A percentile compares a stretch with the other conserved stretches of the same genome.
These are phyloP conservation scores for Channa striata DNA, from an alignment of 2,797 vertebrate genomes.

Conservation along the genomic window DNA sequence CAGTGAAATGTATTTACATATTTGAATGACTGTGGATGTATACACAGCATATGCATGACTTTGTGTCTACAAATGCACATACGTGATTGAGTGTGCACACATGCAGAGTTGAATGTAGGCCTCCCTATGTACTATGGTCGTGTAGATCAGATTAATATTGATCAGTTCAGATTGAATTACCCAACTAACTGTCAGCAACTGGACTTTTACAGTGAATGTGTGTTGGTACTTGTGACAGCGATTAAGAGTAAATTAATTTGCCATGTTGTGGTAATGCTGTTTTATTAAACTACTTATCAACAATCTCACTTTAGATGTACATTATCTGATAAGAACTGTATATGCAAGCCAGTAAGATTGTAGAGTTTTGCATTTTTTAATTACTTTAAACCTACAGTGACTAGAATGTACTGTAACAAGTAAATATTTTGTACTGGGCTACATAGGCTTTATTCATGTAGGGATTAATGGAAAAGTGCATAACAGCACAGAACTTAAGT, in stretches of 20 bases:
- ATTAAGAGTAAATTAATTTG: conserved; percentile 40
- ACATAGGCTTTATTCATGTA: neutral
- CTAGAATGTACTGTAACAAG: neutral
- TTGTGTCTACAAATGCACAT: conserved; percentile 17
- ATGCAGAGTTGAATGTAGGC: neutral
- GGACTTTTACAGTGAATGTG: neutral
- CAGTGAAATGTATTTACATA: conserved; percentile 21
- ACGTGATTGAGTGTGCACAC: neutral
- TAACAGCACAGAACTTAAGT: neutral
- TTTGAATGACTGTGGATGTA: conserved; percentile 5
- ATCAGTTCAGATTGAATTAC: conserved; percentile 40
- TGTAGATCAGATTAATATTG: conserved; percentile 46
- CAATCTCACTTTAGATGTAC: neutral
- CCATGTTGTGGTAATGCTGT: neutral
- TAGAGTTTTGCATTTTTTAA: neutral
- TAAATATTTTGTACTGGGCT: neutral
- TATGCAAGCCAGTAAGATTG: neutral
- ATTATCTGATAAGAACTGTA: neutral
- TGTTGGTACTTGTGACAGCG: conserved; percentile 14
- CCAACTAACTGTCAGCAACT: conserved; percentile 49
- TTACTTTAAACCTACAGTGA: neutral
- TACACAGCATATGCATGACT: neutral
- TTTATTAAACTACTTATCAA: conserved; percentile 27
- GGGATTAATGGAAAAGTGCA: neutral
- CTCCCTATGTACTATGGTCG: neutral